Conservation (phyloP, 2,797 vertebrate species). For the Arrhamphus sclerolepis region DNA sequence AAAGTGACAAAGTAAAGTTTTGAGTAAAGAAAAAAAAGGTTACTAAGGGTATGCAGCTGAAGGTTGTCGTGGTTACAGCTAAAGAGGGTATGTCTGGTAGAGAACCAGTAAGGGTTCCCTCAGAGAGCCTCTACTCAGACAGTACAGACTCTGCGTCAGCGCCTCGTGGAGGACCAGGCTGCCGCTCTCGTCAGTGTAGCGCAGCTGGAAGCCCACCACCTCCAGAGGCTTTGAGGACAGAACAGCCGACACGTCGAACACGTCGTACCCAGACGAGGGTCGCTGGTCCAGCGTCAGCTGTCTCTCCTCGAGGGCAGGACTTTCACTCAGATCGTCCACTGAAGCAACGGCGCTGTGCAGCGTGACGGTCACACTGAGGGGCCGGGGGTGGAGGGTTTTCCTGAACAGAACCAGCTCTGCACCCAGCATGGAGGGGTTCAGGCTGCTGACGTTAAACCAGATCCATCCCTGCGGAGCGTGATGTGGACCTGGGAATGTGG, state of each 20-base stretch:
- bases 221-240: conserved; percentile 48
- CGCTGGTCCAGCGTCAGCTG: conserved; percentile 66
- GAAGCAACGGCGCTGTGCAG: conserved; percentile 60
- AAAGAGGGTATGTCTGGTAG: conserved; percentile 41
- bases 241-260: conserved; percentile 72
- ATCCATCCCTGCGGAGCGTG: conserved; percentile 70
- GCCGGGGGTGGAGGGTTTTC: conserved; percentile 70
- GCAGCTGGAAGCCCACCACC: conserved; percentile 71
- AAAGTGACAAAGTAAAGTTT: too few relatives aligned
- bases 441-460: conserved; percentile 75
- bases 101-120: conserved; percentile 72
- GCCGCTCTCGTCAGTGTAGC: conserved; percentile 78
- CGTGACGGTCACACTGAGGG: conserved; percentile 70
- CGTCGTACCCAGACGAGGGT: conserved; percentile 74
- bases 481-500: conserved; percentile 54
- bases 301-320: conserved; percentile 65
- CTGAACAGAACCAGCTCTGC: conserved; percentile 78
- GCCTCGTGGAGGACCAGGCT: conserved; percentile 76
- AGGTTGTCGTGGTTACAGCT: conserved; percentile 14
- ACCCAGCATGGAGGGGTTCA: conserved; percentile 65
- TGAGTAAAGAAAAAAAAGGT: too few relatives aligned
- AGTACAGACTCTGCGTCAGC: conserved; percentile 77
- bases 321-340: conserved; percentile 43
- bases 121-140: conserved; percentile 56
- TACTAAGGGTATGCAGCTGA: too few relatives aligned